Evolutionary conservation across 1,140 invertebrate genomes (phyloP).

Genomic region (Nomia melanderi): DNA sequence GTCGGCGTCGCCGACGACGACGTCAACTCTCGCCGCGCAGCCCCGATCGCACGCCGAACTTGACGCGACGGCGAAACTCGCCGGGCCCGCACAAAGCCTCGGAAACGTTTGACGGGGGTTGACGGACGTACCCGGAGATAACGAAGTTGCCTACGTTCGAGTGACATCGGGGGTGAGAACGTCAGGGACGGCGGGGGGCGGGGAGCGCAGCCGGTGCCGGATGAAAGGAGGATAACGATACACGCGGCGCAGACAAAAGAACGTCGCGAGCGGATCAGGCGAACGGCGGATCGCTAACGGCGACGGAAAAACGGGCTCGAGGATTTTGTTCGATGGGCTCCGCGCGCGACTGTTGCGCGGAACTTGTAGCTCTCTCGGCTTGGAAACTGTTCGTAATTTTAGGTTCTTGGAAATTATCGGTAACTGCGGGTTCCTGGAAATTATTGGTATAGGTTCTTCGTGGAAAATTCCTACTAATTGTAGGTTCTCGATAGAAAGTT

Average conservation of each 20-base stretch:
- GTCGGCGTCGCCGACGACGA: slow-evolving; percentile 16
- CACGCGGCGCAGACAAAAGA: neutral
- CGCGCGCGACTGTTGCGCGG: no score
- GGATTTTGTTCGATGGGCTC: no score
- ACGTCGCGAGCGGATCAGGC: no score
- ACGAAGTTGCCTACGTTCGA: slow-evolving; percentile 58
- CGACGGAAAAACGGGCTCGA: no score
- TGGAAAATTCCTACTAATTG: no score
- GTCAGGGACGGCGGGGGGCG: neutral
- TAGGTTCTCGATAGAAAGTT: no score
- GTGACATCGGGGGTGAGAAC: slow-evolving; percentile 18
- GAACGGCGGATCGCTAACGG: neutral
- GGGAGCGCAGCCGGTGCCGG: neutral
- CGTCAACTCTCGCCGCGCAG: slow-evolving; percentile 7
- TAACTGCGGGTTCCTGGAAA: no score
- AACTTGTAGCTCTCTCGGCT: no score
- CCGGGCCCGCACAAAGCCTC: slow-evolving; percentile 60
- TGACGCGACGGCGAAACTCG: slow-evolving; percentile 34
- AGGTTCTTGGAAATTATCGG: no score
- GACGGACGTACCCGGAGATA: slow-evolving; percentile 71
- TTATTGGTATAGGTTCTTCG: no score
- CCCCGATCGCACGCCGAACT: slow-evolving; percentile 30
- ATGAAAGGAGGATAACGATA: slow-evolving; percentile 1
- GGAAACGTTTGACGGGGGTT: slow-evolving; percentile 73
- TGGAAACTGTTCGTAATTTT: no score